phyloP scores from a whole-genome alignment of 2,797 vertebrate genomes.

The Enteromius afrohamiltoni region DNA sequence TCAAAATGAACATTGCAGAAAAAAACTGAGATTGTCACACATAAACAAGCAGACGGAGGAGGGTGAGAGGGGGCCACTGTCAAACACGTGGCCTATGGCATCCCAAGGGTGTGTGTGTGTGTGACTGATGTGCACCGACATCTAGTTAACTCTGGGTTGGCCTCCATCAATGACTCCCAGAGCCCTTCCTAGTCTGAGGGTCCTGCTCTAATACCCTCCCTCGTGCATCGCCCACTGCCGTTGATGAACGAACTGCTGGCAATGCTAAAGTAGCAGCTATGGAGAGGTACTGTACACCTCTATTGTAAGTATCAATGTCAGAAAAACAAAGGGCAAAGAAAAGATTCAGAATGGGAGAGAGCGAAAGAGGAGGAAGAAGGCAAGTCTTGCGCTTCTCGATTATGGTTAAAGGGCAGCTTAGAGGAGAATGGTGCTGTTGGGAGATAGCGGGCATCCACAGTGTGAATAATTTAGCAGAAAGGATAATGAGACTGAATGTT shows the following conservation, averaged over 20 bases:
- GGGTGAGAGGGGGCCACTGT: constrained; percentile 22
- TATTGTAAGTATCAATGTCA: constrained; percentile 40
- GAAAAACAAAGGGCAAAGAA: constrained; percentile 45
- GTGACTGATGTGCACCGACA: constrained; percentile 47
- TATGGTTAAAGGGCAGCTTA: constrained; percentile 65
- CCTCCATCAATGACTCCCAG: constrained; percentile 36
- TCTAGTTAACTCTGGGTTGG: constrained; percentile 37
- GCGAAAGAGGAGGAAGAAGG: constrained; percentile 9
- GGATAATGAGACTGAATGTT: constrained; percentile 72
- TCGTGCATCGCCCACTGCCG: not conserved
- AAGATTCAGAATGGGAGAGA: constrained; percentile 40
- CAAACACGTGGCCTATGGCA: constrained; percentile 7
- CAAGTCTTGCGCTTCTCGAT: constrained; percentile 53
- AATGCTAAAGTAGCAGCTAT: constrained; percentile 13
- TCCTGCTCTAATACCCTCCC: constrained; percentile 12
- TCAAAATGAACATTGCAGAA: constrained; percentile 24
- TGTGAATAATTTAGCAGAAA: constrained; percentile 65
- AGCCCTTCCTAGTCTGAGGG: not conserved
- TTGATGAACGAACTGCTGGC: constrained; percentile 17
- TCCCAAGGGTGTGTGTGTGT: constrained; percentile 10
- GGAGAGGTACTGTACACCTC: constrained; percentile 17
- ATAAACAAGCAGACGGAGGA: constrained; percentile 12
- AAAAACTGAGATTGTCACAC: constrained; percentile 22
- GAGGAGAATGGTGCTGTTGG: constrained; percentile 52
- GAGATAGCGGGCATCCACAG: constrained; percentile 63